Evolutionary conservation across 2,797 vertebrate genomes (phyloP).

Genomic region (Austrolebias charrua): DNA sequence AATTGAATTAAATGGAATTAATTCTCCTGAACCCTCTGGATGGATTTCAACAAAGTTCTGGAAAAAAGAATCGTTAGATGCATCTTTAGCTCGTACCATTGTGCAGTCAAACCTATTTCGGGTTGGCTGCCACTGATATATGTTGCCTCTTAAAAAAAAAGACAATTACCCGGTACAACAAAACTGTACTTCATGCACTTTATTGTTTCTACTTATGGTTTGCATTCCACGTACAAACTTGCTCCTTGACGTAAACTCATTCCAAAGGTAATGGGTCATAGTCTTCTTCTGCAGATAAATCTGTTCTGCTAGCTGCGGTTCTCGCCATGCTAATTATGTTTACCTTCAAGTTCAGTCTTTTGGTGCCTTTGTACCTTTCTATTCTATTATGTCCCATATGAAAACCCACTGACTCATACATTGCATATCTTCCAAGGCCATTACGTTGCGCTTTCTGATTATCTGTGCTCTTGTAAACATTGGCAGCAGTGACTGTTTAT

Average conservation of each 20-base stretch:
- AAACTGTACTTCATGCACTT: neutral
- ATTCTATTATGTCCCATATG: slow-evolving; percentile 5
- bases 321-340: slow-evolving; percentile 3
- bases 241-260: slow-evolving; percentile 4
- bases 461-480: slow-evolving; percentile 47
- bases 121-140: neutral
- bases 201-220: neutral
- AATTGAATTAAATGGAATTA: no score
- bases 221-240: neutral
- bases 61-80: no score
- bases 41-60: no score
- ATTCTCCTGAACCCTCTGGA: no score
- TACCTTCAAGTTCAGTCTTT: neutral
- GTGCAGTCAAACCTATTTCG: no score
- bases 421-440: slow-evolving; percentile 12
- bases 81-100: no score
- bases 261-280: neutral
- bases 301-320: neutral
- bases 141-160: neutral
- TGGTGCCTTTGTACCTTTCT: slow-evolving; percentile 5
- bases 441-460: slow-evolving; percentile 33
- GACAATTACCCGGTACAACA: no score
- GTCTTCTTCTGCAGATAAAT: slow-evolving; percentile 1
- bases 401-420: slow-evolving; percentile 10
- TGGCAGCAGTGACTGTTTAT: slow-evolving; percentile 27